These are phyloP conservation scores for Melolontha melolontha DNA, from an alignment of 2,888 invertebrate species.

Conservation along the genomic window DNA sequence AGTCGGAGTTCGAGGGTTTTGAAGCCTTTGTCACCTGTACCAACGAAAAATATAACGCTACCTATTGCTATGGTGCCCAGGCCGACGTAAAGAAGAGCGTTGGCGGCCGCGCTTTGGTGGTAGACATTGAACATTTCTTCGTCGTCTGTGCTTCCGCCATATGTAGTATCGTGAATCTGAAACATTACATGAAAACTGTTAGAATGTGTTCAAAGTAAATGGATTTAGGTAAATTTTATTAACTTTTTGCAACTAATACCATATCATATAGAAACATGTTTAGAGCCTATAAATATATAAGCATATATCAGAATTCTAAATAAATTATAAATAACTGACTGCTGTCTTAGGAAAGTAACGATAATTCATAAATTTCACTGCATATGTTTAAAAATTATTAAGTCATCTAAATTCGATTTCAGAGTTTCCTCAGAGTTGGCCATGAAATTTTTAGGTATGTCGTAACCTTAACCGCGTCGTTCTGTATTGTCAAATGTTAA, in stretches of 20 bases:
- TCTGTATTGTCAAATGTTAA: no score
- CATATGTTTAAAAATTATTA: no score
- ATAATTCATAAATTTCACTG: no score
- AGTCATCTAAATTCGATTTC: no score
- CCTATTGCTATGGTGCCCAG: conserved; percentile 86
- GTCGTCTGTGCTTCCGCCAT: conserved; percentile 81
- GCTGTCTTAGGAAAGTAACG: no score
- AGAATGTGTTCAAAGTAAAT: conserved; percentile 1
- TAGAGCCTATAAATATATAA: no score
- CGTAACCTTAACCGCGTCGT: no score
- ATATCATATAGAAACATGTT: no score
- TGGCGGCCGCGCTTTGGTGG: conserved; percentile 84
- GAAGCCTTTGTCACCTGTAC: conserved; percentile 90
- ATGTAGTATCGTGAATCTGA: conserved; percentile 89
- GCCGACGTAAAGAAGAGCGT: conserved; percentile 87
- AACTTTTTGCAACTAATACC: conserved; percentile 23
- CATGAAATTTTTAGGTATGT: no score
- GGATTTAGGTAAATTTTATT: neutral
- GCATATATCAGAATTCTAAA: no score
- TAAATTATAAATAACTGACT: no score
- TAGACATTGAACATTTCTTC: conserved; percentile 76
- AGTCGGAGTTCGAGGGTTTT: conserved; percentile 87
- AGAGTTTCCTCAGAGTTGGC: no score
- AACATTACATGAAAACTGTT: conserved; percentile 45
- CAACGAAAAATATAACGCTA: conserved; percentile 89